Percentiles rank a stretch among this genome's conserved stretches.
Evolutionary conservation across 2,888 invertebrate species (phyloP).

Genomic region (Rhagonycha fulva): DNA sequence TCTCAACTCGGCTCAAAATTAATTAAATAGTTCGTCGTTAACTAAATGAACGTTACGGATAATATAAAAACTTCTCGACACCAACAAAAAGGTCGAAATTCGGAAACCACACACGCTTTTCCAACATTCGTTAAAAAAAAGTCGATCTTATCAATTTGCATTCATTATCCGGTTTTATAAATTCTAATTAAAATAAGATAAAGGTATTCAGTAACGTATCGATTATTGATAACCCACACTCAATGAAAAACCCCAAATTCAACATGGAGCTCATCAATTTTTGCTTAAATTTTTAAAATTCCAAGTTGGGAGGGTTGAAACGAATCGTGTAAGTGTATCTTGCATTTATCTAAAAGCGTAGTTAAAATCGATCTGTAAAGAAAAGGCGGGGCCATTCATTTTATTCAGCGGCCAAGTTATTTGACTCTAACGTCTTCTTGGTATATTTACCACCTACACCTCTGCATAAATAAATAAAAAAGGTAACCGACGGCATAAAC

Average conservation of each 20-base stretch:
- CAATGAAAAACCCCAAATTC: background rate
- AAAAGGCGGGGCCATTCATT: conserved; percentile 22
- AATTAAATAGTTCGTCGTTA: conserved; percentile 20
- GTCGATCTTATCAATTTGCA: background rate
- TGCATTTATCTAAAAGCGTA: conserved; percentile 14
- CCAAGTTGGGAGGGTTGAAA: background rate
- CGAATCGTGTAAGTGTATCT: conserved; percentile 6
- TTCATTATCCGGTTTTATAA: background rate
- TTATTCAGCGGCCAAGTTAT: conserved; percentile 14
- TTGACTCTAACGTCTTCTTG: background rate
- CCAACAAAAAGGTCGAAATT: background rate
- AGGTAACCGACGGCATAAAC: background rate
- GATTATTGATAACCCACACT: background rate
- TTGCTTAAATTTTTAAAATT: background rate
- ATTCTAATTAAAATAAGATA: background rate
- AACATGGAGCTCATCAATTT: background rate
- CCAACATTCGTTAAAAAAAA: background rate
- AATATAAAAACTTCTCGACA: background rate
- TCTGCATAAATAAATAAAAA: background rate
- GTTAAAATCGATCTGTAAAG: conserved; percentile 21
- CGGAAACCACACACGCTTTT: background rate
- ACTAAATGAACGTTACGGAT: conserved; percentile 9
- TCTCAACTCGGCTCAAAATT: conserved; percentile 16
- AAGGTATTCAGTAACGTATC: background rate
- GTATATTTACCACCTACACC: background rate